phyloP scores from a whole-genome alignment of 2,113 vertebrate genomes.

The Psephotus haematonotus region DNA sequence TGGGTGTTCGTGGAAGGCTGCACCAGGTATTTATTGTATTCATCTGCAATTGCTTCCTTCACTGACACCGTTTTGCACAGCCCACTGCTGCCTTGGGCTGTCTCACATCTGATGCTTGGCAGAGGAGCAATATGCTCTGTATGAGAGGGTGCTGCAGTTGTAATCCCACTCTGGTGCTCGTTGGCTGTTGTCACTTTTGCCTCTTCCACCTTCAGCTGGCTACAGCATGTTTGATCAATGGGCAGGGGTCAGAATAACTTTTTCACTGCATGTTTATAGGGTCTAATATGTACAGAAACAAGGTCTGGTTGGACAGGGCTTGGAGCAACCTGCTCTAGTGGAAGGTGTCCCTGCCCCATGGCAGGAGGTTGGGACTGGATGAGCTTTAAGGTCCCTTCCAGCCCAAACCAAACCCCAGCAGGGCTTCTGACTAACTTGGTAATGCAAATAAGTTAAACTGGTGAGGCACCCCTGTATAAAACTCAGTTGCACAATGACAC shows the following conservation, averaged over 20 bases:
- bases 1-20: background rate
- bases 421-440: background rate
- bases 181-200: background rate
- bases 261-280: rapidly evolving
- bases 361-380: background rate
- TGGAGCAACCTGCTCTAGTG: background rate
- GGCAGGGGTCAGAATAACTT: background rate
- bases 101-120: background rate
- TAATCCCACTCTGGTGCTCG: background rate
- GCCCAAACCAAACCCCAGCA: background rate
- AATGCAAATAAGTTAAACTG: background rate
- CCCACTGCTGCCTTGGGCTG: background rate
- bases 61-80: background rate
- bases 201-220: background rate
- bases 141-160: rapidly evolving
- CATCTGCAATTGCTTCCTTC: rapidly evolving
- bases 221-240: rapidly evolving
- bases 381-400: background rate
- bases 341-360: background rate
- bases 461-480: background rate
- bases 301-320: background rate
- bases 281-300: background rate
- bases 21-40: background rate
- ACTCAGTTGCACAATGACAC: background rate
- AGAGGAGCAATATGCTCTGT: background rate